Base-by-base conservation (phyloP, 2,797 vertebrate genomes). In the Lagocephalus sceleratus region DNA sequence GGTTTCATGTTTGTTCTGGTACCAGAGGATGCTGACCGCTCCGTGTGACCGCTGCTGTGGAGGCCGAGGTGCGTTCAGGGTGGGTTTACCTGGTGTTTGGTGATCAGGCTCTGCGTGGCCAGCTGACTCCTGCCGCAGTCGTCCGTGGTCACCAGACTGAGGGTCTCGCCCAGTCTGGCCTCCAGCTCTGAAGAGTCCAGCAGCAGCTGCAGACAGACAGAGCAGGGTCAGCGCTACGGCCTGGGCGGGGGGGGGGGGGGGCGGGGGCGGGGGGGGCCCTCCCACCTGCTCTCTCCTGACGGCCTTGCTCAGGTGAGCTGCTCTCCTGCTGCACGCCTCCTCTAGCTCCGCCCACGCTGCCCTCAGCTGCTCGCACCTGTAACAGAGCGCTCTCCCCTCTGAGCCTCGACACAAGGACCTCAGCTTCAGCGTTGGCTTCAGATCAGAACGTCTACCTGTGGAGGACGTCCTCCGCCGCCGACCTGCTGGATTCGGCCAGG, bases 51-150 rank as follows among this genome's bases (percentile, higher is more conserved):
- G n/a, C n/a, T n/a, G n/a, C n/a, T n/a, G n/a, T n/a, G n/a, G n/a
- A n/a, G n/a, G n/a, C n/a, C n/a, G n/a, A n/a, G n/a, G n/a, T n/a
- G n/a, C n/a, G n/a, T n/a, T n/a, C n/a, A n/a, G n/a, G n/a, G n/a
- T n/a, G n/a, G n/a, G n/a, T n/a, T n/a, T 87, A 95, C 95, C 93
- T 94, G 87, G 54, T 95, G 92, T 75, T 93, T 94, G 66, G 88
- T 89, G 41, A 94, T 47, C 58, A 95, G 90, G 49, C 84, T 90
- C 62, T 78, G 55, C 0, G 94, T 94, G 51, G 90, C 81, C 40
- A 79, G 76, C 66, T 91, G 79, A 0, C 94, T 89, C 65, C 90
- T 91, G 38, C 94, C 94, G 0, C 81, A 92, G 61, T 95, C 92
- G 1, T 92, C 90, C 2, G 82, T 88, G 44, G 77, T 89, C 42